These are phyloP conservation scores for Apeira syringaria DNA, from an alignment of 2,888 invertebrate species.

Conservation along the genomic window DNA sequence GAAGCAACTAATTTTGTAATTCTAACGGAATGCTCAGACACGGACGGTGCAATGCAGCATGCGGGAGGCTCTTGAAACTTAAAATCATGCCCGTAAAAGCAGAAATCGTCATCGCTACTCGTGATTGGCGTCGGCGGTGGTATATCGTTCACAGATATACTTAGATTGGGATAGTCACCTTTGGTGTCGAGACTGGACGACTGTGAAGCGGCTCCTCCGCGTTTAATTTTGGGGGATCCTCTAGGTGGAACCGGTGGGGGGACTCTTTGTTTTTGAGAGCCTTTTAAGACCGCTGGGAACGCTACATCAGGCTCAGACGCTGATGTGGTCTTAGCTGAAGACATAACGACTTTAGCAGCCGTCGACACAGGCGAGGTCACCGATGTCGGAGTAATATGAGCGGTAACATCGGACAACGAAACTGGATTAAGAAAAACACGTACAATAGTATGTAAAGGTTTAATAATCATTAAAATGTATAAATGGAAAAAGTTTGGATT, in stretches of 20 bases:
- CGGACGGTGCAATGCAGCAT: slow-evolving; percentile 64
- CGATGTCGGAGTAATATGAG: slow-evolving; percentile 77
- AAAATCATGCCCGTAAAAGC: slow-evolving; percentile 76
- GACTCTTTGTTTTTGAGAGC: slow-evolving; percentile 88
- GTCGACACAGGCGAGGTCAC: slow-evolving; percentile 74
- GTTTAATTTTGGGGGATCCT: slow-evolving; percentile 88
- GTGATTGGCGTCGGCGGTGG: slow-evolving; percentile 67
- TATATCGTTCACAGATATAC: slow-evolving; percentile 66
- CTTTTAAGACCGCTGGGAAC: slow-evolving; percentile 90
- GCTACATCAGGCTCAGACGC: slow-evolving; percentile 81
- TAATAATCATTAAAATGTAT: slow-evolving; percentile 58
- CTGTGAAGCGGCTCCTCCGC: slow-evolving; percentile 73
- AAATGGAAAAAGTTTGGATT: slow-evolving; percentile 44
- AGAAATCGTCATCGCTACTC: slow-evolving; percentile 73
- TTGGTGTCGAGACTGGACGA: slow-evolving; percentile 67
- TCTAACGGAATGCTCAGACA: slow-evolving; percentile 66
- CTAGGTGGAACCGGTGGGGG: slow-evolving; percentile 95
- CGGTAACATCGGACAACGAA: slow-evolving; percentile 81
- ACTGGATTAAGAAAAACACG: slow-evolving; percentile 47
- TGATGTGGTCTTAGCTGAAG: slow-evolving; percentile 54
- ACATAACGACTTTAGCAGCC: slow-evolving; percentile 59
- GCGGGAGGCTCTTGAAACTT: slow-evolving; percentile 66
- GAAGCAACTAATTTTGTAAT: slow-evolving; percentile 64
- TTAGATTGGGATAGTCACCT: slow-evolving; percentile 75
- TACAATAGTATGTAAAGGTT: slow-evolving; percentile 45